Percentiles rank a stretch among this genome's conserved stretches.
Evolutionary conservation across 2,797 vertebrate genomes (phyloP).

Genomic region (Cynodonichthys magdalenae): DNA sequence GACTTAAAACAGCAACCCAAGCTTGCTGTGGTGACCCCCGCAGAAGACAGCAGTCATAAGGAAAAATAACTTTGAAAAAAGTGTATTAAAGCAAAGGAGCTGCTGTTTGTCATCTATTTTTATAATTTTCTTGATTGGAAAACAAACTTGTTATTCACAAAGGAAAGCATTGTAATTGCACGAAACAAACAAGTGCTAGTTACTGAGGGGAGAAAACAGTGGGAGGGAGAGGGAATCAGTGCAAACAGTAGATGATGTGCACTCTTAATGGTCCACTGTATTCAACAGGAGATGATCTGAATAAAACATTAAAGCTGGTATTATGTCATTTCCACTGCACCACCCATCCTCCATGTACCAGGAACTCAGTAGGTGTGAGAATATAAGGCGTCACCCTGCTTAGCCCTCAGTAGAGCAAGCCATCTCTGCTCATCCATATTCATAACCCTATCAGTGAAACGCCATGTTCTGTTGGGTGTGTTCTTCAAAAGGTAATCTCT

Average conservation of each 20-base stretch:
- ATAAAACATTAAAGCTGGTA: constrained; percentile 71
- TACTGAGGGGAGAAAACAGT: constrained; percentile 8
- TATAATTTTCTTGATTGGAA: constrained; percentile 28
- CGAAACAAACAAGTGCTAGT: constrained; percentile 15
- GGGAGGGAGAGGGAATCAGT: constrained; percentile 45
- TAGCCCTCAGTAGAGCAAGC: constrained; percentile 44
- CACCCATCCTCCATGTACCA: constrained; percentile 39
- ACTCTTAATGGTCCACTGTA: constrained; percentile 53
- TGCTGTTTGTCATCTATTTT: constrained; percentile 17
- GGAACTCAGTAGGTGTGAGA: constrained; percentile 61
- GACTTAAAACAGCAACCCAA: too few relatives aligned
- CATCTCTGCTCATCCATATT: constrained; percentile 71
- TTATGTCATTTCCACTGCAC: constrained; percentile 65
- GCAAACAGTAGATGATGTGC: constrained; percentile 31
- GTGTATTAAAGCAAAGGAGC: constrained; percentile 1
- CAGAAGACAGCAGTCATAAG: too few relatives aligned
- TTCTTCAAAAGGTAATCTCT: constrained; percentile 45
- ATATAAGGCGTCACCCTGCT: constrained; percentile 56
- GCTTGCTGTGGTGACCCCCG: too few relatives aligned
- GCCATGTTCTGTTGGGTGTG: constrained; percentile 30
- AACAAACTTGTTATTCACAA: constrained; percentile 30
- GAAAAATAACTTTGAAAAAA: not conserved
- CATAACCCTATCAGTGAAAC: constrained; percentile 54
- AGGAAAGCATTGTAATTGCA: constrained; percentile 20
- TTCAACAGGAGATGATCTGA: constrained; percentile 65